phyloP scores from a whole-genome alignment of 2,113 vertebrate genomes.

The Microcebus tavaratra region DNA sequence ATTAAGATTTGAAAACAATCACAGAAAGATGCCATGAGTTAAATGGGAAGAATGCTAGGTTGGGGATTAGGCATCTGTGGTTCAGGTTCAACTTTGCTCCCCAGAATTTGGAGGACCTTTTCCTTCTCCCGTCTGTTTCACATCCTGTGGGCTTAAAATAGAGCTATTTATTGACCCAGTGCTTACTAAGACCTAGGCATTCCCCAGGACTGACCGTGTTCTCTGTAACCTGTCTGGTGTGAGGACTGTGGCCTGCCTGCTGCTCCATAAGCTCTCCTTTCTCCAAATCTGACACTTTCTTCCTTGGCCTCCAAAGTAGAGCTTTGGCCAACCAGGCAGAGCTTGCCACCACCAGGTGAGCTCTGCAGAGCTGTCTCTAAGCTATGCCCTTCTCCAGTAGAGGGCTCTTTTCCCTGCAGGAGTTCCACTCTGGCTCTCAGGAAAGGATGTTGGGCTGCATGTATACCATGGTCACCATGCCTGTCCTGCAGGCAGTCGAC shows the following conservation, averaged over 20 bases:
- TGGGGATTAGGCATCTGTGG: neutral
- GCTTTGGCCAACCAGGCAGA: neutral
- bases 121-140: neutral
- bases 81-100: neutral
- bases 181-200: neutral
- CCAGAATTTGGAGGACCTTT: neutral
- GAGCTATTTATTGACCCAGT: neutral
- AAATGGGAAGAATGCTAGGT: neutral
- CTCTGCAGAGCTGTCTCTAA: neutral
- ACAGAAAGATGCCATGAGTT: neutral
- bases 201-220: neutral
- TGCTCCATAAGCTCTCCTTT: neutral
- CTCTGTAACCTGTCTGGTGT: conserved; percentile 12
- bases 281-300: conserved; percentile 36
- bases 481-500: neutral
- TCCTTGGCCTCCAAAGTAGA: conserved; percentile 23
- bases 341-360: neutral
- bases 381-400: neutral
- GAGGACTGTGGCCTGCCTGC: neutral
- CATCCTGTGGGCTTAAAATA: conserved; percentile 4
- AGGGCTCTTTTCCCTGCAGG: neutral
- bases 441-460: neutral
- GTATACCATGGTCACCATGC: neutral
- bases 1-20: conserved; percentile 47
- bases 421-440: neutral